Evolutionary conservation across 2,113 vertebrate genomes (phyloP).

Genomic region (Odontesthes bonariensis): DNA sequence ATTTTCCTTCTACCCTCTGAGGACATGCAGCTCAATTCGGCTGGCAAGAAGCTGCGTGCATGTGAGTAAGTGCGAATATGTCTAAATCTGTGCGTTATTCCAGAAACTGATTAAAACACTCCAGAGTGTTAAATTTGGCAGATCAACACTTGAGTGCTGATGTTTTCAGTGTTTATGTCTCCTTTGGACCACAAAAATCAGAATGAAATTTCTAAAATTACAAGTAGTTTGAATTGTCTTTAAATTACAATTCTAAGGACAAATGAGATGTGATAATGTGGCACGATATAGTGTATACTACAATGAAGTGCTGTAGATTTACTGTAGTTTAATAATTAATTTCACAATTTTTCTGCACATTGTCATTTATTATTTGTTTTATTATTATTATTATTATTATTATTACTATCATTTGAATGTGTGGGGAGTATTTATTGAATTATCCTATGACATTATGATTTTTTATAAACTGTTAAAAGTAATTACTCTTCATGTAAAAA

Average conservation of each 20-base stretch:
- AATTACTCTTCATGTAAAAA: too few species aligned
- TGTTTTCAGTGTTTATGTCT: slow-evolving; percentile 22
- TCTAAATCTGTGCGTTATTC: slow-evolving; percentile 27
- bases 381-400: too few species aligned
- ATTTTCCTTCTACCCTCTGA: slow-evolving; percentile 1
- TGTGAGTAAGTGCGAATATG: slow-evolving; percentile 31
- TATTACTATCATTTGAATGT: too few species aligned
- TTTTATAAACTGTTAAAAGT: too few species aligned
- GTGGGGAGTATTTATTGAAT: too few species aligned
- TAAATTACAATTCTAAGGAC: too few species aligned
- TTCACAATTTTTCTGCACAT: not conserved
- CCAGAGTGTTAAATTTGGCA: slow-evolving; percentile 23
- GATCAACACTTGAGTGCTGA: slow-evolving; percentile 35
- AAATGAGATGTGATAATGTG: too few species aligned
- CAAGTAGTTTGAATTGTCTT: too few species aligned
- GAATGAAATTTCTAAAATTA: not conserved
- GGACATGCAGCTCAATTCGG: slow-evolving; percentile 6
- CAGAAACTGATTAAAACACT: slow-evolving; percentile 11
- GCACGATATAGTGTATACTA: too few species aligned
- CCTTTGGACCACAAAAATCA: slow-evolving; percentile 32
- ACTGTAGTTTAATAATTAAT: not conserved
- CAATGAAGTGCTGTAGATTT: not conserved
- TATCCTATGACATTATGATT: too few species aligned
- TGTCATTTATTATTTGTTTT: not conserved
- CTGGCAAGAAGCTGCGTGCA: not conserved